Conservation (phyloP, 2,797 vertebrate species). For the Onychomys leucogaster region DNA sequence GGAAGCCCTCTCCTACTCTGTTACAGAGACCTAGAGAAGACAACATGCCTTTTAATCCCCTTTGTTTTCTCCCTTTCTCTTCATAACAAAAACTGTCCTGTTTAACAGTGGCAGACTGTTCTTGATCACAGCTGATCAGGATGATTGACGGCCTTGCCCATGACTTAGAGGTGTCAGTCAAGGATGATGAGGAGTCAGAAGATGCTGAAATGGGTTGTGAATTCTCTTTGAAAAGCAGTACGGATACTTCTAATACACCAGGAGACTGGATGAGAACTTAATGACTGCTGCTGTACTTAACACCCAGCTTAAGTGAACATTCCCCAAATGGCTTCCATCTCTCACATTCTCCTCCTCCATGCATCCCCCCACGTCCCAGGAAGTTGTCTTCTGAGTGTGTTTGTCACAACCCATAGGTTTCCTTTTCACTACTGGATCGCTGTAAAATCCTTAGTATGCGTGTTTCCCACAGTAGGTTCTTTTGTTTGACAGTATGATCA, state of each 20-base stretch:
- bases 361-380: neutral
- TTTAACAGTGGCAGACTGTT: neutral
- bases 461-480: neutral
- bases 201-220: neutral
- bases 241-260: neutral
- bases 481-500: neutral
- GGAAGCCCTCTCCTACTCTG: neutral
- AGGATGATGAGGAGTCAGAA: neutral
- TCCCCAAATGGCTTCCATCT: neutral
- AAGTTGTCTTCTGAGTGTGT: neutral
- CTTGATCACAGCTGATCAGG: neutral
- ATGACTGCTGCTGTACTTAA: neutral
- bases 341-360: accelerated
- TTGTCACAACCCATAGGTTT: neutral
- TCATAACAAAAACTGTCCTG: neutral
- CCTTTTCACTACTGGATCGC: neutral
- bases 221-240: neutral
- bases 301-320: neutral
- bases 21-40: neutral
- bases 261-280: neutral
- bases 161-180: neutral
- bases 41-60: neutral
- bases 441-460: neutral
- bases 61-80: constrained; percentile 6
- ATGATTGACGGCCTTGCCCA: neutral